Percentiles rank a stretch among this genome's conserved stretches.
These are phyloP conservation scores for Dugesia japonica DNA, from an alignment of 2,888 invertebrate species.

Conservation along the genomic window DNA sequence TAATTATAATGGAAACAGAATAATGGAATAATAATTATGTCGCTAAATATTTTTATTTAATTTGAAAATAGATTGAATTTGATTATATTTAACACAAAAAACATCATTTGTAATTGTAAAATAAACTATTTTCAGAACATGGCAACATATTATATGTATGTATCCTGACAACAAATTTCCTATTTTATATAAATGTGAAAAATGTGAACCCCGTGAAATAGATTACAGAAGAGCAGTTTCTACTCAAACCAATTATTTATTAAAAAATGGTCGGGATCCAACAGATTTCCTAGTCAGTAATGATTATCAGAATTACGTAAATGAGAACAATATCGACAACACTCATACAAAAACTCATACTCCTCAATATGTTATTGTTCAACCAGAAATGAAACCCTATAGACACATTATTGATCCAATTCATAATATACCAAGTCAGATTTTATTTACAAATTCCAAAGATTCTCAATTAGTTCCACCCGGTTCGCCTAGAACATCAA, in stretches of 20 bases:
- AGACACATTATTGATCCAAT: background rate
- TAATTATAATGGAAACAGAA: no score
- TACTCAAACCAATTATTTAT: background rate
- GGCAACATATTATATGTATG: slow-evolving; percentile 29
- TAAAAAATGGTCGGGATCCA: background rate
- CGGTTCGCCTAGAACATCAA: slow-evolving; percentile 20
- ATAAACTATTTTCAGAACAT: background rate
- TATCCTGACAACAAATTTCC: slow-evolving; percentile 25
- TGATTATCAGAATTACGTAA: background rate
- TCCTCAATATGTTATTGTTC: slow-evolving; percentile 9
- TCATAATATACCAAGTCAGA: background rate
- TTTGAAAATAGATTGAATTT: no score
- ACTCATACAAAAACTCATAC: background rate
- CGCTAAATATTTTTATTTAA: no score
- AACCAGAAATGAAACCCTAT: background rate
- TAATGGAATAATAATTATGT: no score
- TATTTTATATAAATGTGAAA: slow-evolving; percentile 25
- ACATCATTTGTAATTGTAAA: no score
- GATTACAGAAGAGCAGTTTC: slow-evolving; percentile 24
- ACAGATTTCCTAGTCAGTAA: background rate
- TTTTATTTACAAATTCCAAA: background rate
- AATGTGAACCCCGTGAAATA: slow-evolving; percentile 22
- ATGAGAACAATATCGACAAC: background rate
- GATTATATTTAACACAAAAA: no score
- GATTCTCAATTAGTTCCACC: background rate